Percentiles rank a stretch among this genome's conserved stretches.
Conservation (phyloP, 2,113 vertebrate species). For the Circaetus cinerascens region DNA sequence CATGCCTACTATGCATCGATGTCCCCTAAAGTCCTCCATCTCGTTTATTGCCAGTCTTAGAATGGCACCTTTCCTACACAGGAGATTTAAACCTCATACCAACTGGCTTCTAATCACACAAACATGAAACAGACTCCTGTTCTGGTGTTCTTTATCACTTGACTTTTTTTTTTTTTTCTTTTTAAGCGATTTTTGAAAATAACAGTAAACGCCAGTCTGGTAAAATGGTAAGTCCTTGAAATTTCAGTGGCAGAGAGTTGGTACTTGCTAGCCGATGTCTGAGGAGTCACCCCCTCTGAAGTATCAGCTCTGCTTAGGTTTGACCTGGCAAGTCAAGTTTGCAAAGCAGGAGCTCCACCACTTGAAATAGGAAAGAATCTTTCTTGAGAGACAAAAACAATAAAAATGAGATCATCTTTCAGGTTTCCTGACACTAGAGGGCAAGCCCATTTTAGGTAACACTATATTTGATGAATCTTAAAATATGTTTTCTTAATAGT, state of each 20-base stretch:
- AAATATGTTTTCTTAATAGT: background rate
- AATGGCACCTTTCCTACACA: background rate
- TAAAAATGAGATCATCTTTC: background rate
- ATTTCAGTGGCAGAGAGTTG: background rate
- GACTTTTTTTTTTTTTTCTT: too few relatives aligned
- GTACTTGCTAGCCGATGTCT: background rate
- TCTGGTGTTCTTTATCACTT: background rate
- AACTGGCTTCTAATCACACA: background rate
- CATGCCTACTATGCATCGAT: background rate
- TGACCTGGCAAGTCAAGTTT: background rate
- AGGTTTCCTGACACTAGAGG: slow-evolving; percentile 52
- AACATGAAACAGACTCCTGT: background rate
- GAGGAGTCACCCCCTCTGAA: background rate
- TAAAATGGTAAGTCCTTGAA: background rate
- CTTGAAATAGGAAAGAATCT: background rate
- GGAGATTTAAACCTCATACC: background rate
- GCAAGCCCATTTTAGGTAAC: slow-evolving; percentile 43
- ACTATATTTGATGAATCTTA: background rate
- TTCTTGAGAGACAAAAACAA: background rate
- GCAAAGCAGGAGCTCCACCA: slow-evolving; percentile 48
- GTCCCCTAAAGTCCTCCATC: background rate
- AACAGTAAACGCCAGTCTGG: background rate
- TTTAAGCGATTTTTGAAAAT: background rate
- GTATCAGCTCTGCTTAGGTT: background rate
- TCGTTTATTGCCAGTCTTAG: background rate